Evolutionary conservation across 1,140 invertebrate species (phyloP).

Genomic region (Ptiloglossa arizonensis): DNA sequence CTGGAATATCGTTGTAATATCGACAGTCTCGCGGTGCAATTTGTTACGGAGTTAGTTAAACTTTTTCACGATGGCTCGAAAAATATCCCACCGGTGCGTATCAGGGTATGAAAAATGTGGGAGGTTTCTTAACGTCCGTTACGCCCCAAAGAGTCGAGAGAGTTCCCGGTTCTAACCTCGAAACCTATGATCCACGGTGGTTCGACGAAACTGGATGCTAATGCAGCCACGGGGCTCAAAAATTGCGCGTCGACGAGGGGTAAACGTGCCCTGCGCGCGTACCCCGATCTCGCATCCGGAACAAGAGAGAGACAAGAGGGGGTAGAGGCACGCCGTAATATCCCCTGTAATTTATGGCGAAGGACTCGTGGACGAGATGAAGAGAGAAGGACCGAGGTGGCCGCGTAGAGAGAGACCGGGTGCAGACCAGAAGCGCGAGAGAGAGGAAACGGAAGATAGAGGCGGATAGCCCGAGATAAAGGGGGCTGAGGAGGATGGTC

Average conservation of each 20-base stretch:
- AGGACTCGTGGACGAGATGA: constrained; percentile 35
- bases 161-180: too few relatives aligned
- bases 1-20: too few relatives aligned
- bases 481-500: too few relatives aligned
- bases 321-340: constrained; percentile 51
- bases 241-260: background rate
- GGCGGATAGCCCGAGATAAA: constrained; percentile 5
- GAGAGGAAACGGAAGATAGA: constrained; percentile 28
- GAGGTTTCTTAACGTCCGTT: too few relatives aligned
- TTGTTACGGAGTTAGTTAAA: too few relatives aligned
- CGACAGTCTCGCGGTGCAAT: too few relatives aligned
- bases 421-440: background rate
- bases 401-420: constrained; percentile 25
- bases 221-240: background rate
- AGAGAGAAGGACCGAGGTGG: background rate
- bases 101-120: too few relatives aligned
- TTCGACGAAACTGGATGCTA: background rate
- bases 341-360: constrained; percentile 60
- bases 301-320: constrained; percentile 24
- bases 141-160: too few relatives aligned
- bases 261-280: constrained; percentile 10
- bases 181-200: too few relatives aligned
- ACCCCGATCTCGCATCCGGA: constrained; percentile 14
- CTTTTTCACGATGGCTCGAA: too few relatives aligned
- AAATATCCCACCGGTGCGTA: too few relatives aligned